Conservation (phyloP, 2,888 invertebrate species). For the Oegoconia quadripuncta region DNA sequence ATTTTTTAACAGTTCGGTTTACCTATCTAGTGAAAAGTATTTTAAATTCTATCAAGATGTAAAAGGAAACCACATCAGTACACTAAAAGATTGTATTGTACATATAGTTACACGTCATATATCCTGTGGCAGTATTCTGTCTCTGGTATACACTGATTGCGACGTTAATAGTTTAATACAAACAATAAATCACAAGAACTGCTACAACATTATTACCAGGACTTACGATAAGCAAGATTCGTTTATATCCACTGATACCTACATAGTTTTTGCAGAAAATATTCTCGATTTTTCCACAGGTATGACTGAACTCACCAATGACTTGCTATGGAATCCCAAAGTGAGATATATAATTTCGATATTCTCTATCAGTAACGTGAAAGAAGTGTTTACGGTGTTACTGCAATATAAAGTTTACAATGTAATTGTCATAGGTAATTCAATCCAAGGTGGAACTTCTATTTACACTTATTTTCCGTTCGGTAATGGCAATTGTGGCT, state of each 20-base stretch:
- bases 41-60: background rate
- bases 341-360: conserved; percentile 16
- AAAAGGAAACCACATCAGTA: background rate
- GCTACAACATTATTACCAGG: conserved; percentile 7
- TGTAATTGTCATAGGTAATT: conserved; percentile 1
- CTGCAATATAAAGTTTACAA: conserved; percentile 4
- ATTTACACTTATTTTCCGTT: conserved; percentile 20
- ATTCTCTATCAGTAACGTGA: background rate
- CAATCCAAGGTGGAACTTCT: background rate
- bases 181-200: background rate
- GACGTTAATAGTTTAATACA: background rate
- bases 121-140: background rate
- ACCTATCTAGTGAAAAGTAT: background rate
- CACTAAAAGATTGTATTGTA: background rate
- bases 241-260: conserved; percentile 9
- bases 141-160: background rate
- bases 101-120: background rate
- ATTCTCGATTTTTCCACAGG: conserved; percentile 1
- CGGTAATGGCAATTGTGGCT: conserved; percentile 18
- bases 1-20: background rate
- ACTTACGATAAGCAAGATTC: conserved; percentile 1
- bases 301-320: conserved; percentile 5
- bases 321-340: conserved; percentile 20
- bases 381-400: conserved; percentile 4
- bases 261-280: conserved; percentile 14